Percentiles rank a stretch among this genome's conserved stretches.
These are phyloP conservation scores for Anoplius nigerrimus DNA, from an alignment of 2,888 invertebrate genomes.

Conservation along the genomic window DNA sequence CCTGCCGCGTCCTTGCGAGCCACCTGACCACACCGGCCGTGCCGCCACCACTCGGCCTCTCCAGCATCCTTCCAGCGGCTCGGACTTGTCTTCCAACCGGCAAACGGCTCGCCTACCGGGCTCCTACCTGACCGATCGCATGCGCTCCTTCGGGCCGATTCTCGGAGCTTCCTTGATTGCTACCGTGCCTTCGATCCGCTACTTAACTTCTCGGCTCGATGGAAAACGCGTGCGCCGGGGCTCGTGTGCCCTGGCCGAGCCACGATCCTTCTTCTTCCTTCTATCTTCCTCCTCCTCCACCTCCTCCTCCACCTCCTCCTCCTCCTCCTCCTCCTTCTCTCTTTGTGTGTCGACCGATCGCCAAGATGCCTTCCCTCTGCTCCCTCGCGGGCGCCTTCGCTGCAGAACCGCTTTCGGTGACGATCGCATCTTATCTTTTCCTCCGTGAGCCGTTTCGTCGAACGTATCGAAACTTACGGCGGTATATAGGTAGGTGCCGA, in stretches of 20 bases:
- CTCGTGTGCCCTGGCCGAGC: background rate
- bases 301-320: no score
- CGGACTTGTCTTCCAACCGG: conserved; percentile 57
- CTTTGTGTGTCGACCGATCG: background rate
- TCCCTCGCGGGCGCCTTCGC: no score
- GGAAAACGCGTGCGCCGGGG: conserved; percentile 1
- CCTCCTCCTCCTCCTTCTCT: no score
- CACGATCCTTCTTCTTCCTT: background rate
- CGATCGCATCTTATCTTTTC: no score
- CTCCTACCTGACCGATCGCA: conserved; percentile 62
- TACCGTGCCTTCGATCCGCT: conserved; percentile 16
- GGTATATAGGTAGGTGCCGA: no score
- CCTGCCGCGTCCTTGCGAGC: conserved; percentile 75
- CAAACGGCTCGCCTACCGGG: conserved; percentile 54
- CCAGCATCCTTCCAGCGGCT: conserved; percentile 65
- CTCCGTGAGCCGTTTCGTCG: no score
- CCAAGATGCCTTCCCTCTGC: no score
- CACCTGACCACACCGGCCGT: conserved; percentile 73
- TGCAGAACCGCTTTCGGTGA: no score
- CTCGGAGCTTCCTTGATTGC: conserved; percentile 23
- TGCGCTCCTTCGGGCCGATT: conserved; percentile 38
- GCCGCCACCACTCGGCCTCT: conserved; percentile 71
- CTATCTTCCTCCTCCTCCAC: background rate
- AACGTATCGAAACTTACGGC: no score
- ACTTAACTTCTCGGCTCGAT: background rate